Conservation (phyloP, 1,140 invertebrate species). For the Zaprionus davidi region DNA sequence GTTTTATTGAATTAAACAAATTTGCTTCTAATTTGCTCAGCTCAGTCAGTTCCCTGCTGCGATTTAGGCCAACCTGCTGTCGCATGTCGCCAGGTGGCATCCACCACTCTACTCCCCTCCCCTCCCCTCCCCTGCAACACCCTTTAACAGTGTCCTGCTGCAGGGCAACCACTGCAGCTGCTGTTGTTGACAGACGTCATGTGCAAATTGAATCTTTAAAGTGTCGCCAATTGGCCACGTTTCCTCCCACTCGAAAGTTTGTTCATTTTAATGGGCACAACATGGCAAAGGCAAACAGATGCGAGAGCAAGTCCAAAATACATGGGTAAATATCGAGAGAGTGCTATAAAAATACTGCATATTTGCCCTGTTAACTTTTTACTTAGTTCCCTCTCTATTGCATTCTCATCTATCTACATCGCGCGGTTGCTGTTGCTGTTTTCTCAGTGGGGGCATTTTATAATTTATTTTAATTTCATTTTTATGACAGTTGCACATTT, state of each 20-base stretch:
- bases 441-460: not conserved
- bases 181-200: conserved; percentile 45
- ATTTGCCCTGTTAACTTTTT: not conserved
- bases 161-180: conserved; percentile 17
- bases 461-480: conserved; percentile 10
- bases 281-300: not conserved
- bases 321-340: not conserved
- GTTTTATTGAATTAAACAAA: conserved; percentile 74
- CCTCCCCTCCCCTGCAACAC: not conserved
- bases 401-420: not conserved
- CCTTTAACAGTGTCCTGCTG: not conserved
- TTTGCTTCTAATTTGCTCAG: conserved; percentile 69
- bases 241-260: conserved; percentile 9
- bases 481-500: conserved; percentile 49
- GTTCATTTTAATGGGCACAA: conserved; percentile 23
- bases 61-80: conserved; percentile 28
- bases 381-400: not conserved
- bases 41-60: conserved; percentile 10
- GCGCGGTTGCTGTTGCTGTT: too few relatives aligned
- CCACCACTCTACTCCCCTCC: too few relatives aligned
- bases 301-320: not conserved
- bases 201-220: conserved; percentile 65
- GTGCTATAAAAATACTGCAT: not conserved
- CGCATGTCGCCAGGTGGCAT: conserved; percentile 14
- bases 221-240: conserved; percentile 25